Percentiles rank a stretch among this genome's conserved stretches.
Evolutionary conservation across 2,888 invertebrate genomes (phyloP).

Genomic region (Melieria omissa): DNA sequence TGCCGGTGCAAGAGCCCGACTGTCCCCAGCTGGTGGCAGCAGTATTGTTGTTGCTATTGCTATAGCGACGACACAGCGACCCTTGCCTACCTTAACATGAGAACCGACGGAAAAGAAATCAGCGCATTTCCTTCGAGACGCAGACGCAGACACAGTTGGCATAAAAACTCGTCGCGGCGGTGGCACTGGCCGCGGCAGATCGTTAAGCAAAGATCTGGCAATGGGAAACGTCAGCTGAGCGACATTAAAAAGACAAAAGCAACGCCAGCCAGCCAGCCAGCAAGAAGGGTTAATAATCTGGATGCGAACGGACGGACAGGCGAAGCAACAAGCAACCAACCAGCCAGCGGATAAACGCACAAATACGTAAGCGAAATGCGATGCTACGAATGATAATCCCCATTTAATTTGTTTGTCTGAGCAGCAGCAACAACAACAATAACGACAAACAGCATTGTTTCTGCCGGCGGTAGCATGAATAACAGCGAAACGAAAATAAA

Average conservation of each 20-base stretch:
- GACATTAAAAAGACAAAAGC: conserved; percentile 27
- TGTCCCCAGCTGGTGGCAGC: conserved; percentile 7
- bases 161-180: conserved; percentile 1
- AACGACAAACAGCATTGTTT: conserved; percentile 15
- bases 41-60: neutral
- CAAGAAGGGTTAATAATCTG: neutral
- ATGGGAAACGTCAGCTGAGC: conserved; percentile 58
- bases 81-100: conserved; percentile 51
- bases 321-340: neutral
- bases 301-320: neutral
- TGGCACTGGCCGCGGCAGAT: neutral
- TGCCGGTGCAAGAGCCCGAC: conserved; percentile 2
- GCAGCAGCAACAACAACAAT: conserved; percentile 20
- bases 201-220: conserved; percentile 21
- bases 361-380: conserved; percentile 28
- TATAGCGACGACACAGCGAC: conserved; percentile 32
- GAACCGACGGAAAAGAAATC: conserved; percentile 31
- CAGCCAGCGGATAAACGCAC: conserved; percentile 1
- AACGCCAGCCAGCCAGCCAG: neutral
- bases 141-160: neutral
- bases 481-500: conserved; percentile 16
- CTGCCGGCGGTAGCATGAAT: neutral
- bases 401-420: conserved; percentile 53
- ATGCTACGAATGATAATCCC: conserved; percentile 51
- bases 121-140: conserved; percentile 13